phyloP scores from a whole-genome alignment of 2,113 vertebrate species.

The Neotoma lepida region DNA sequence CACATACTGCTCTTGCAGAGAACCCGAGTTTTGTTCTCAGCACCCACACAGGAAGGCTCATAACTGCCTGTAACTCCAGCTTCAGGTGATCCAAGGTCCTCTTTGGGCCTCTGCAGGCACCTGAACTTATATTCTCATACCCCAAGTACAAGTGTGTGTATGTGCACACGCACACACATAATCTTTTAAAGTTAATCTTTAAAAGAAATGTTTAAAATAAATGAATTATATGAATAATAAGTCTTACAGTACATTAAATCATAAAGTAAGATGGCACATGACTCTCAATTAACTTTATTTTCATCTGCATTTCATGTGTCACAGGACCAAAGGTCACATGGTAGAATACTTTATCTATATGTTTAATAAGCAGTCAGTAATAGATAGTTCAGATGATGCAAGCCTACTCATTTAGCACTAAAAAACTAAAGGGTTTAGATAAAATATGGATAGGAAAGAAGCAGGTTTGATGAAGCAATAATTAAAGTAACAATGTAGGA shows the following conservation, averaged over 20 bases:
- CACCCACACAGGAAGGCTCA: no score
- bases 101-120: background rate
- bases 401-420: background rate
- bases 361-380: slow-evolving; percentile 45
- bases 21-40: background rate
- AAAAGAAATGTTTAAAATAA: slow-evolving; percentile 62
- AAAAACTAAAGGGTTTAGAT: slow-evolving; percentile 33
- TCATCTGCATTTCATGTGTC: background rate
- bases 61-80: no score
- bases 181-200: background rate
- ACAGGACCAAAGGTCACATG: slow-evolving; percentile 6
- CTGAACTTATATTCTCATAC: background rate
- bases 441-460: slow-evolving; percentile 34
- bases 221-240: slow-evolving; percentile 55
- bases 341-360: slow-evolving; percentile 10
- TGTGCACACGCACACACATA: background rate
- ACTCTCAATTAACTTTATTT: slow-evolving; percentile 63
- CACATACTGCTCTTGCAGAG: background rate
- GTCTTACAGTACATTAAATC: slow-evolving; percentile 51
- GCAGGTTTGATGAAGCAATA: slow-evolving; percentile 42
- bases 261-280: slow-evolving; percentile 16
- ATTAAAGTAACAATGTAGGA: slow-evolving; percentile 56
- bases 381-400: background rate
- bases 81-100: background rate
- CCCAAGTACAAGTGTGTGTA: background rate